Evolutionary conservation across 2,888 invertebrate genomes (phyloP).

Genomic region (Creontiades dilutus): DNA sequence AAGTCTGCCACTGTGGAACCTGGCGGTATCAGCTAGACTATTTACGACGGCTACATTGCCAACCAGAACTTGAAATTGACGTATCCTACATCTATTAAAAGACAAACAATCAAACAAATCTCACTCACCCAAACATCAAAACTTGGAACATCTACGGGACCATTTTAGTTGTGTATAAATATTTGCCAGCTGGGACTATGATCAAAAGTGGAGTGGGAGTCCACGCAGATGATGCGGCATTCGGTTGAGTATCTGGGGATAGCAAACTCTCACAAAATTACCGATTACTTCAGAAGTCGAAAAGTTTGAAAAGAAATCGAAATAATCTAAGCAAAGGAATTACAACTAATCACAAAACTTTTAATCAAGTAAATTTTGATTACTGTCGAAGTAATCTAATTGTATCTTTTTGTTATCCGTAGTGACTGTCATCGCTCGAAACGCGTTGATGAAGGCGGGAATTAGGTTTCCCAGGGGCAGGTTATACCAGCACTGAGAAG

Average conservation of each 20-base stretch:
- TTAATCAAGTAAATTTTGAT: background rate
- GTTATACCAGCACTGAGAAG: background rate
- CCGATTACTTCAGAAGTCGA: background rate
- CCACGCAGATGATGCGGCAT: conserved; percentile 53
- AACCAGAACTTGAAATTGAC: background rate
- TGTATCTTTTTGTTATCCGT: background rate
- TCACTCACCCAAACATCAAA: conserved; percentile 54
- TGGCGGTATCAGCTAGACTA: too few species aligned
- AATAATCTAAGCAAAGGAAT: background rate
- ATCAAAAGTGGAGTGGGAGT: conserved; percentile 57
- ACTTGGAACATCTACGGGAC: conserved; percentile 21
- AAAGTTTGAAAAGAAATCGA: background rate
- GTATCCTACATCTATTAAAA: background rate
- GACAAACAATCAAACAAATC: background rate
- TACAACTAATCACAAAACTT: background rate
- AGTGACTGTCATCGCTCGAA: background rate
- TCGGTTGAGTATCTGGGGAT: background rate
- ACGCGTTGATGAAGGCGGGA: conserved; percentile 35
- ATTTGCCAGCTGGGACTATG: conserved; percentile 62
- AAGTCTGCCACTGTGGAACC: conserved; percentile 1
- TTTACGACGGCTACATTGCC: background rate
- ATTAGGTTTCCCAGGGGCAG: conserved; percentile 34
- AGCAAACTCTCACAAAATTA: conserved; percentile 2
- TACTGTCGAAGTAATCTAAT: too few species aligned
- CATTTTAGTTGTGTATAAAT: conserved; percentile 57